Evolutionary conservation across 2,888 invertebrate species (phyloP), one percentile per base, ranked within the genome.

Genomic region (Nephrotoma appendiculata): DNA sequence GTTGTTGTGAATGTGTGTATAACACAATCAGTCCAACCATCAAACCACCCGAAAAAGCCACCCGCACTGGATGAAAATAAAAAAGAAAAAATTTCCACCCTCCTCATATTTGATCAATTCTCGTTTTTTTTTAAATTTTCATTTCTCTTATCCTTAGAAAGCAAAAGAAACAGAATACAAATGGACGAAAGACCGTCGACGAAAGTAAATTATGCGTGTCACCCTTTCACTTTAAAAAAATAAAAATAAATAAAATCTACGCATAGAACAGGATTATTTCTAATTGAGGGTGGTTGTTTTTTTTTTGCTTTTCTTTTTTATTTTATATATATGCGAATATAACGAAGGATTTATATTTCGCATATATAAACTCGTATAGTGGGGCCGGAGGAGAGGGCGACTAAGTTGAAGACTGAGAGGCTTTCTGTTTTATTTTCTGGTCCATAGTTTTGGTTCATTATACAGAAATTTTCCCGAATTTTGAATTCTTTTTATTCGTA

Each of bases 121-220:
- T 85, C 44, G 19, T 85, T 85, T 85, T 44, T 45, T 85, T 85
- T 44, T 85, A 44, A 44, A 44, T 44, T 85, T 85, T 85, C 85
- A 19, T 44, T 85, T 85, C 44, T 85, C 85, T 85, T 85, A 42
- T 85, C 44, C 85, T 85, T 85, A 42, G 19, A 44, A 57, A 19
- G 71, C 71, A 71, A 71, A 71, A 71, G 71, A 71, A 71, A 71
- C 71, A 71, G 71, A 71, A 57, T 42, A 86, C 86, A 57, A 83
- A 87, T 86, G 86, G 86, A 87, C 86, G 86, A 86, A 42, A 86
- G 87, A 86, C 86, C 86, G 87, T 87, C 87, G 86, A 71, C 71
- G 71, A 86, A 86, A 87, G 87, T 87, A 87, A 87, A 87, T 87
- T 87, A 87, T 87, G 87, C 87, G 87, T 87, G 87, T 87, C 87